A percentile compares a stretch with the other conserved stretches of the same genome.
Conservation (phyloP, 2,113 vertebrate species). For the Anhinga rufa region DNA sequence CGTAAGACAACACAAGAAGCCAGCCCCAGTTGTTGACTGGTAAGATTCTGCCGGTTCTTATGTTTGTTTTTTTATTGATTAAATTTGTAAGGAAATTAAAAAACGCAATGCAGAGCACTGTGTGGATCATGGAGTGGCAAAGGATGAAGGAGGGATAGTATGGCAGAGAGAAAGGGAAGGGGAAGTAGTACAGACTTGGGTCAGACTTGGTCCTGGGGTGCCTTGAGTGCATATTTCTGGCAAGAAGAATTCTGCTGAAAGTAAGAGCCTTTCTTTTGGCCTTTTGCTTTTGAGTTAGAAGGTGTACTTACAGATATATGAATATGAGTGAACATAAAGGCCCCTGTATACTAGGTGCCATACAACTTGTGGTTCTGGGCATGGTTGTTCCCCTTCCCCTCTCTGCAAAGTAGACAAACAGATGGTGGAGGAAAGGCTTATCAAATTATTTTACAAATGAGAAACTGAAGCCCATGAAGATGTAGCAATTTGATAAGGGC, state of each 20-base stretch:
- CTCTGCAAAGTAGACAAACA: not conserved
- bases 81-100: not conserved
- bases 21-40: not conserved
- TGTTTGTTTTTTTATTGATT: no score
- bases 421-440: not conserved
- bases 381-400: not conserved
- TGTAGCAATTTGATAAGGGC: not conserved
- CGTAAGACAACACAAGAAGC: not conserved
- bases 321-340: rapidly evolving
- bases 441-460: not conserved
- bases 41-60: not conserved
- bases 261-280: not conserved
- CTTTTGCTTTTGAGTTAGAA: not conserved
- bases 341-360: not conserved
- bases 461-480: not conserved
- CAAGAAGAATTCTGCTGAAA: not conserved
- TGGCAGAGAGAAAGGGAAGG: not conserved
- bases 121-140: not conserved
- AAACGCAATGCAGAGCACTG: not conserved
- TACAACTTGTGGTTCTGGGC: not conserved
- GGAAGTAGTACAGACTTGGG: not conserved
- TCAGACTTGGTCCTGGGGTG: not conserved
- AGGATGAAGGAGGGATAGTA: not conserved
- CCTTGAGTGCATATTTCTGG: not conserved
- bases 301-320: not conserved